Evolutionary conservation across 2,888 invertebrate genomes (phyloP).

Genomic region (Zootermopsis nevadensis): DNA sequence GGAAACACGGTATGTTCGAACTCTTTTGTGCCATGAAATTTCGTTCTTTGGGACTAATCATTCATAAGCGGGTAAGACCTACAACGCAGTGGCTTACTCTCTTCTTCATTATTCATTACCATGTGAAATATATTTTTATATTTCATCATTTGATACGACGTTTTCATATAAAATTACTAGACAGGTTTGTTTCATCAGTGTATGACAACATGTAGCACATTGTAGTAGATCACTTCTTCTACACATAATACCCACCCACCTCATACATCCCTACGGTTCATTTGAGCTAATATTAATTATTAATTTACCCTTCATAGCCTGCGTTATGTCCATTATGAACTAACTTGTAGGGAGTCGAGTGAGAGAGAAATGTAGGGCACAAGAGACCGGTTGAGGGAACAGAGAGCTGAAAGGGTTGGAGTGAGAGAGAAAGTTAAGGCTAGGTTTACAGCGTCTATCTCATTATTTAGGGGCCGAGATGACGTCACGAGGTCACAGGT

Average conservation of each 20-base stretch:
- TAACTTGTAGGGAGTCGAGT: background rate
- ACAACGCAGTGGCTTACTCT: too few relatives aligned
- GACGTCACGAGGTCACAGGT: conserved; percentile 42
- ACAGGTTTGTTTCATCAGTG: conserved; percentile 27
- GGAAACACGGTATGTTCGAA: too few relatives aligned
- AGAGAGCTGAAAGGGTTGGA: conserved; percentile 5
- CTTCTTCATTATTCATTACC: too few relatives aligned
- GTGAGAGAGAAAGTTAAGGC: background rate
- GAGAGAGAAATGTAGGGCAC: conserved; percentile 25
- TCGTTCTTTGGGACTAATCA: too few relatives aligned
- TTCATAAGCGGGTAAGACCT: too few relatives aligned
- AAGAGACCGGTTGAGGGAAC: conserved; percentile 23
- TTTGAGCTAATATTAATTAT: conserved; percentile 37
- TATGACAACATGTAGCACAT: background rate
- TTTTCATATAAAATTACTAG: conserved; percentile 18
- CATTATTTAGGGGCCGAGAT: conserved; percentile 43
- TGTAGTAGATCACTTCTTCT: background rate
- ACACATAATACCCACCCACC: conserved; percentile 9
- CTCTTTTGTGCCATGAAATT: too few relatives aligned
- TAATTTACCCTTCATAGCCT: conserved; percentile 30
- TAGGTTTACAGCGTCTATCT: conserved; percentile 38
- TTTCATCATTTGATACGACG: background rate
- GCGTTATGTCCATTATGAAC: conserved; percentile 24
- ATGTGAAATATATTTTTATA: too few relatives aligned
- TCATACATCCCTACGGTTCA: conserved; percentile 19